Evolutionary conservation across 2,113 vertebrate species (phyloP).

Genomic region (Rhipidura dahli): DNA sequence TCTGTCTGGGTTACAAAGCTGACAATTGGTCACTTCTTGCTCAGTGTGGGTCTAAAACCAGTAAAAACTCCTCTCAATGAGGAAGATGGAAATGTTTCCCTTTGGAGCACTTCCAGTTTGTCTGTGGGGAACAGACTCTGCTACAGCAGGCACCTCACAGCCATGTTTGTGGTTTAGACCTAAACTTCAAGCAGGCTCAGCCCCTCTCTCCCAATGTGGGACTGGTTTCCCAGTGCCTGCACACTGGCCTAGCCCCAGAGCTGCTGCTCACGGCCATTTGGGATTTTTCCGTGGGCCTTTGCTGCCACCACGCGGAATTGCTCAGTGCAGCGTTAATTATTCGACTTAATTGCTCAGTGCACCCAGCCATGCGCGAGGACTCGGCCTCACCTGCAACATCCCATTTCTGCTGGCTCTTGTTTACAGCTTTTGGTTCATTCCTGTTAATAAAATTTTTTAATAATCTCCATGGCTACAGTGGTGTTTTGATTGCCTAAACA

Average conservation of each 20-base stretch:
- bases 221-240: neutral
- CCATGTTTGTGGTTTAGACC: accelerated
- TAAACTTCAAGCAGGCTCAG: accelerated
- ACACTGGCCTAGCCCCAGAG: neutral
- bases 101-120: neutral
- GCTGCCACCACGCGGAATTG: neutral
- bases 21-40: neutral
- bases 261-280: neutral
- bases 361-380: neutral
- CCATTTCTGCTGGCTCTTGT: neutral
- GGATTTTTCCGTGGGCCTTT: neutral
- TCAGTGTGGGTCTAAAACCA: neutral
- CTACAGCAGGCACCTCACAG: neutral
- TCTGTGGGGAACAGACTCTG: neutral
- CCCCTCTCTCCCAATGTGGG: accelerated
- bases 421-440: neutral
- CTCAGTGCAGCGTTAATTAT: neutral
- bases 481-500: neutral
- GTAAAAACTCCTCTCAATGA: neutral
- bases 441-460: conserved; percentile 9
- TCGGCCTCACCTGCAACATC: neutral
- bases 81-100: neutral
- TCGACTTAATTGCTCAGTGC: neutral
- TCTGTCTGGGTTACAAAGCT: neutral
- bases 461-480: neutral